phyloP scores from a whole-genome alignment of 2,888 invertebrate species.

The Pomacea canaliculata region DNA sequence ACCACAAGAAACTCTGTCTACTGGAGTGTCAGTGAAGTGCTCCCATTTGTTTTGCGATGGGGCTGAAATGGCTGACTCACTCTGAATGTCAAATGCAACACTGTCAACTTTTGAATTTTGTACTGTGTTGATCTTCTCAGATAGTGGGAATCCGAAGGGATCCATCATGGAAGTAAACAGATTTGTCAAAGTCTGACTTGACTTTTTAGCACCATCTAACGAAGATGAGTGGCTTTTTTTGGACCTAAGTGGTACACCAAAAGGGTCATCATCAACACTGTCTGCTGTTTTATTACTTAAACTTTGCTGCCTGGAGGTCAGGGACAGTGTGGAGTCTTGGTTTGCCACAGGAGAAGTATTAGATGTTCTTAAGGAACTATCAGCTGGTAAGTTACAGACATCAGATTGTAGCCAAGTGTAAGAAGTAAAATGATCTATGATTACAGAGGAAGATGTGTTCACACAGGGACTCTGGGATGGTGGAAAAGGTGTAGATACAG shows the following conservation, averaged over 20 bases:
- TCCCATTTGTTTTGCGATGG: slow-evolving; percentile 8
- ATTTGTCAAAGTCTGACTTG: slow-evolving; percentile 10
- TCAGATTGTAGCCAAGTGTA: slow-evolving; percentile 1
- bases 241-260: slow-evolving; percentile 15
- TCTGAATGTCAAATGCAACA: background rate
- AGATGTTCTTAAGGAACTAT: background rate
- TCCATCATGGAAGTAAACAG: background rate
- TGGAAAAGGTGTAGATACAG: background rate
- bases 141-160: slow-evolving; percentile 16
- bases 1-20: slow-evolving; percentile 1
- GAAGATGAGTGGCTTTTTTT: slow-evolving; percentile 21
- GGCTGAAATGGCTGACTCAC: background rate
- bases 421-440: background rate
- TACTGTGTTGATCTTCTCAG: slow-evolving; percentile 11
- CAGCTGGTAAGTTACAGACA: background rate
- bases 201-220: slow-evolving; percentile 8
- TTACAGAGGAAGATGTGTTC: slow-evolving; percentile 2
- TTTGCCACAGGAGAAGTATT: background rate
- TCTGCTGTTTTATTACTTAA: background rate
- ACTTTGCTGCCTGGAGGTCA: background rate
- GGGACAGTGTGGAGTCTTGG: background rate
- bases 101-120: slow-evolving; percentile 2
- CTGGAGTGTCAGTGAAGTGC: slow-evolving; percentile 10
- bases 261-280: slow-evolving; percentile 11
- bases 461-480: slow-evolving; percentile 7